A percentile compares a stretch with the other conserved stretches of the same genome.
phyloP scores from a whole-genome alignment of 2,797 vertebrate genomes.

The Ptychobarbus kaznakovi region DNA sequence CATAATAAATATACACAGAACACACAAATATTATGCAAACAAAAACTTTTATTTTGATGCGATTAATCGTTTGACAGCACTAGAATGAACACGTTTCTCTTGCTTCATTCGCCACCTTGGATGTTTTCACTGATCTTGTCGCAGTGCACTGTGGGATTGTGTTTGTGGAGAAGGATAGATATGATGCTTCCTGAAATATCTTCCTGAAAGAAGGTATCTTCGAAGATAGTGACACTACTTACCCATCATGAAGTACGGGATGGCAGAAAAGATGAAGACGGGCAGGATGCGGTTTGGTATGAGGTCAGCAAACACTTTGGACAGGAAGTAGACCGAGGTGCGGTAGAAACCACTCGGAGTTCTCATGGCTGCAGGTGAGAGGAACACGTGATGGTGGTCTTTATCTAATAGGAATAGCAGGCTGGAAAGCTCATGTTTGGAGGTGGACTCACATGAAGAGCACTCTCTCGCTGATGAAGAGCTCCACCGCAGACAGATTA shows the following conservation, averaged over 20 bases:
- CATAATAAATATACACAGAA: no score
- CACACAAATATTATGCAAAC: no score
- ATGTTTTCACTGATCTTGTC: background rate
- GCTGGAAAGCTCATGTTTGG: background rate
- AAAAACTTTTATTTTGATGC: no score
- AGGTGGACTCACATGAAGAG: slow-evolving; percentile 50
- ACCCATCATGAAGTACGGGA: slow-evolving; percentile 86
- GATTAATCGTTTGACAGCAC: no score
- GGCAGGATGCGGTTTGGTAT: slow-evolving; percentile 81
- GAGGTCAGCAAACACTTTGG: slow-evolving; percentile 82
- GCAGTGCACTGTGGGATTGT: background rate
- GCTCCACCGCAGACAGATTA: slow-evolving; percentile 82
- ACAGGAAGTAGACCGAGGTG: slow-evolving; percentile 82
- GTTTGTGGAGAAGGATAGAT: background rate
- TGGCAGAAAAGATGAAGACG: slow-evolving; percentile 75
- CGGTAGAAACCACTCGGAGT: slow-evolving; percentile 83
- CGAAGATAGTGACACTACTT: slow-evolving; percentile 15
- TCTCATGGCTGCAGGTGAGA: slow-evolving; percentile 74
- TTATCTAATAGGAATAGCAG: background rate
- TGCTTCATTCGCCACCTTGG: background rate
- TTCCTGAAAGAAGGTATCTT: background rate
- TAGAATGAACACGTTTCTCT: background rate
- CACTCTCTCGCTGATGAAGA: slow-evolving; percentile 74
- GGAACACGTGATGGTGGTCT: background rate
- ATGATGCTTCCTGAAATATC: background rate